Evolutionary conservation across 2,888 invertebrate species (phyloP).

Genomic region (Octodonta nipae): DNA sequence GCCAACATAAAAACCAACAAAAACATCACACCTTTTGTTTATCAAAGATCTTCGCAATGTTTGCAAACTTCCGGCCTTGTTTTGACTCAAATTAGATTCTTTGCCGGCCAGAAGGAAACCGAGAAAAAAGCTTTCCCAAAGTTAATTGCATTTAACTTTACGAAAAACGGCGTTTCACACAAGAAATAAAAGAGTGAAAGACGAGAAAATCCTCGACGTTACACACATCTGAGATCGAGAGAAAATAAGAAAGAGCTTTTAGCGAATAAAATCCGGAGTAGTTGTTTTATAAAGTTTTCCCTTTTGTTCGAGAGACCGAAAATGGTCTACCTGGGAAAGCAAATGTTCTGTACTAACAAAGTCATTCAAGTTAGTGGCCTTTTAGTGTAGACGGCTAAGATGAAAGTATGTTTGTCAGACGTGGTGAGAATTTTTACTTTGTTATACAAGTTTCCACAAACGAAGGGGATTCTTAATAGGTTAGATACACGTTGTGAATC

Average conservation of each 20-base stretch:
- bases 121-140: not conserved
- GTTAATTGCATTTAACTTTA: slow-evolving; percentile 2
- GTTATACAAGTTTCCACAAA: no score
- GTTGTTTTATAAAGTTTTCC: slow-evolving; percentile 21
- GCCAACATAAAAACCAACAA: no score
- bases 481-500: no score
- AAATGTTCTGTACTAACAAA: slow-evolving; percentile 18
- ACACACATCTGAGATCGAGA: not conserved
- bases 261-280: slow-evolving; percentile 15
- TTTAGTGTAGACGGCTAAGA: slow-evolving; percentile 9
- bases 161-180: not conserved
- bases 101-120: no score
- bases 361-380: slow-evolving; percentile 19
- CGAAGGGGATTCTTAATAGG: no score
- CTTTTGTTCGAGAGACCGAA: slow-evolving; percentile 13
- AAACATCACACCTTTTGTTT: not conserved
- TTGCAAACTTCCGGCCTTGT: slow-evolving; percentile 2
- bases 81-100: no score
- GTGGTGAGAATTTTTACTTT: no score
- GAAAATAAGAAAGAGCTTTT: slow-evolving; percentile 8
- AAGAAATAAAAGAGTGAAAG: no score
- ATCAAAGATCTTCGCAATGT: no score
- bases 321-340: slow-evolving; percentile 7
- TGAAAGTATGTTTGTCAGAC: slow-evolving; percentile 11
- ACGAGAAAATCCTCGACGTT: no score